Conservation (phyloP, 2,797 vertebrate genomes). For the Characodon lateralis region DNA sequence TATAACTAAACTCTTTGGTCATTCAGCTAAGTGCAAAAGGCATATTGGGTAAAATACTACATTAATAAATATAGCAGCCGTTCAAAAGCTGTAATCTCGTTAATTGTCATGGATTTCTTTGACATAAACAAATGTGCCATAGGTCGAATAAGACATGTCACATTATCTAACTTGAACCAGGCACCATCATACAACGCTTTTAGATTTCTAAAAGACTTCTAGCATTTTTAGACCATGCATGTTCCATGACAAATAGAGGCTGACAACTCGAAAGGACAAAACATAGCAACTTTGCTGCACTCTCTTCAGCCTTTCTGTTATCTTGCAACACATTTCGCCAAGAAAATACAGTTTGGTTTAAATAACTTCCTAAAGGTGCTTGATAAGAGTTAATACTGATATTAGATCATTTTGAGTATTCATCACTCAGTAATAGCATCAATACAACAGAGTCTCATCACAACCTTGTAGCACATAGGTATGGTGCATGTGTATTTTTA, state of each 20-base stretch:
- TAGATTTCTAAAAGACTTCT: neutral
- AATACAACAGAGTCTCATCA: neutral
- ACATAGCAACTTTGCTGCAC: neutral
- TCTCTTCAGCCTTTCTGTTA: neutral
- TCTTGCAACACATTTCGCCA: neutral
- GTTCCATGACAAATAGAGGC: neutral
- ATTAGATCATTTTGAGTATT: neutral
- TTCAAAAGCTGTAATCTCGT: neutral
- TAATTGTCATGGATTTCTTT: neutral
- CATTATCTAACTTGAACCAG: neutral
- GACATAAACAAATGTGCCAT: neutral
- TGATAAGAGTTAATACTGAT: neutral
- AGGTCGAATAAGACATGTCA: neutral
- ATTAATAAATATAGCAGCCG: neutral
- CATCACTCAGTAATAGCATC: neutral
- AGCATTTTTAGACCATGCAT: neutral
- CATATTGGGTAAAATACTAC: neutral
- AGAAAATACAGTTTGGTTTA: neutral
- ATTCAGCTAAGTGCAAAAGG: neutral
- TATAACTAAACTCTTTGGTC: neutral
- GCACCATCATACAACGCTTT: neutral
- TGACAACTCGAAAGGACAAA: neutral
- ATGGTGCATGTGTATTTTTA: neutral
- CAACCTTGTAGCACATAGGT: neutral
- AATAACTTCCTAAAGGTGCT: neutral